A percentile compares a stretch with the other conserved stretches of the same genome.
Conservation (phyloP, 2,113 vertebrate species). For the Protobothrops flavoviridis region DNA sequence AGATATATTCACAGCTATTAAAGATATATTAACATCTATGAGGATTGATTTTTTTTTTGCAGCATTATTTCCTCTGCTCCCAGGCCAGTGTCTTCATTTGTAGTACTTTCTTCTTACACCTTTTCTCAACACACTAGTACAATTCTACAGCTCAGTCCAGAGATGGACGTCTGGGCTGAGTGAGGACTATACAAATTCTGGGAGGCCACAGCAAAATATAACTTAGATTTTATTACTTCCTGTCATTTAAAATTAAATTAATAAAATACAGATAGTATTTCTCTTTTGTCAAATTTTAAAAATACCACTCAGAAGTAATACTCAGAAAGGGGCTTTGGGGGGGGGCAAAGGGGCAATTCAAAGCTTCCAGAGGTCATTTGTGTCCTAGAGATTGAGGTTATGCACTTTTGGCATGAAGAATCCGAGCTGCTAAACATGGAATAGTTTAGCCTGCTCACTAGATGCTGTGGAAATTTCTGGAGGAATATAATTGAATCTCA, state of each 20-base stretch:
- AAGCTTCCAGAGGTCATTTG: background rate
- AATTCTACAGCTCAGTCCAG: background rate
- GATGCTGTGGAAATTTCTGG: background rate
- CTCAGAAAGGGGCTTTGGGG: background rate
- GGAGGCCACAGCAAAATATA: background rate
- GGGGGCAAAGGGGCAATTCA: background rate
- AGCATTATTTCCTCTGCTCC: background rate
- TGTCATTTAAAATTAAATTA: background rate
- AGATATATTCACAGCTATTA: background rate
- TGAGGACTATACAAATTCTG: background rate
- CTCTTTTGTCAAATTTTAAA: background rate
- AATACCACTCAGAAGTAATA: background rate
- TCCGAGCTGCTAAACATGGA: background rate
- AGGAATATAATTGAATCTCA: background rate
- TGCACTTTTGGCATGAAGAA: background rate
- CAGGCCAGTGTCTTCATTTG: background rate
- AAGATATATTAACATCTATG: background rate
- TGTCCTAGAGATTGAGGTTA: background rate
- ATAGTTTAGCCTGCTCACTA: background rate
- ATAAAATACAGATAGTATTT: background rate
- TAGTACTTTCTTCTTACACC: background rate
- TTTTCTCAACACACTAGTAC: background rate
- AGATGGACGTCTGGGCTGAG: background rate
- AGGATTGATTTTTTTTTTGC: background rate
- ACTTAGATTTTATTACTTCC: background rate